Conservation (phyloP, 2,113 vertebrate genomes). For the Dolichallabes microphthalmus region DNA sequence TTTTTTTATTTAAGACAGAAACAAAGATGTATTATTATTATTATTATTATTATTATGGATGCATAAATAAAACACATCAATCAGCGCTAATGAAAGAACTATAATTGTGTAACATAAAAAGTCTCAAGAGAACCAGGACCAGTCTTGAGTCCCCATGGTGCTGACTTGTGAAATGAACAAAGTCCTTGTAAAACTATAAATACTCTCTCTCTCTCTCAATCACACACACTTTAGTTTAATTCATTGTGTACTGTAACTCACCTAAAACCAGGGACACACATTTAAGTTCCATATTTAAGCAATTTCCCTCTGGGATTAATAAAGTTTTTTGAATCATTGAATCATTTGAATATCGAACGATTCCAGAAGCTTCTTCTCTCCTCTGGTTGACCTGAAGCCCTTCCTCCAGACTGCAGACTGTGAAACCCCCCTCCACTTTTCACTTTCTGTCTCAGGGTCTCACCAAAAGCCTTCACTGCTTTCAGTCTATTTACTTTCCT, state of each 20-base stretch:
- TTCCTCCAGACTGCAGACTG: neutral
- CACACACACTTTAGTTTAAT: neutral
- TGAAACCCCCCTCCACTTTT: neutral
- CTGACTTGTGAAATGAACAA: neutral
- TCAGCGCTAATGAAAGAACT: neutral
- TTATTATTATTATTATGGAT: neutral
- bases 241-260: conserved; percentile 11
- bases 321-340: too few species aligned
- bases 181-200: neutral
- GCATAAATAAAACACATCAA: neutral
- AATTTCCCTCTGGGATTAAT: too few species aligned
- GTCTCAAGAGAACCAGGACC: neutral
- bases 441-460: neutral
- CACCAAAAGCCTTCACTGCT: too few species aligned
- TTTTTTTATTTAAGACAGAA: neutral
- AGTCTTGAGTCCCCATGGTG: neutral
- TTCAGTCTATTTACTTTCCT: neutral
- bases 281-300: conserved; percentile 35
- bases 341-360: too few species aligned
- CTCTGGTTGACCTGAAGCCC: neutral
- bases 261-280: conserved; percentile 25
- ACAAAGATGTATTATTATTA: neutral
- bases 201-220: neutral
- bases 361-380: too few species aligned
- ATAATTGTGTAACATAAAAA: neutral